Evolutionary conservation across 1,140 invertebrate genomes (phyloP).

Genomic region (Prorops nasuta): DNA sequence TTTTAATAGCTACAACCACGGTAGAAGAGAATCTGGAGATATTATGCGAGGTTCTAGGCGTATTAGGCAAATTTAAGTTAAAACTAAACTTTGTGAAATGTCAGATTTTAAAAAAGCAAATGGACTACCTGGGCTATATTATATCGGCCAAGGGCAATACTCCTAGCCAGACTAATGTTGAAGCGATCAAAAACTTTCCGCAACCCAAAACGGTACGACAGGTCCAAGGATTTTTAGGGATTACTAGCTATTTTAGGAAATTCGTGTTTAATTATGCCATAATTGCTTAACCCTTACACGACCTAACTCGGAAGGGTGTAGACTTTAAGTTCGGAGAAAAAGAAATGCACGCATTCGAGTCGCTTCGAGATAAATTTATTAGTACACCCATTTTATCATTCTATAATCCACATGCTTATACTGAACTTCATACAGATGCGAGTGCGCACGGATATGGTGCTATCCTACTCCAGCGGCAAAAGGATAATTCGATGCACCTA

Average conservation of each 20-base stretch:
- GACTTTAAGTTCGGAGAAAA: neutral
- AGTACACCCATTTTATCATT: neutral
- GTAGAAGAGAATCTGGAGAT: neutral
- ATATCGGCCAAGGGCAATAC: neutral
- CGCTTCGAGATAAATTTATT: neutral
- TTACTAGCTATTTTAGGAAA: too few relatives aligned
- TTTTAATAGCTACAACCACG: neutral
- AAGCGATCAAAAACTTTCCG: neutral
- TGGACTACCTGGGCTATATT: neutral
- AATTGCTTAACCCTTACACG: neutral
- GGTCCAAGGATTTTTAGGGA: too few relatives aligned
- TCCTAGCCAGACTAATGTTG: neutral
- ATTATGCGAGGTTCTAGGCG: neutral
- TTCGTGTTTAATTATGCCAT: neutral
- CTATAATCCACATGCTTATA: too few relatives aligned
- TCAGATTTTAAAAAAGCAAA: neutral
- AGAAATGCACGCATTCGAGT: neutral
- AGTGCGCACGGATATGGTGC: neutral
- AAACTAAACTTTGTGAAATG: neutral
- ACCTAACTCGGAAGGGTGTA: neutral
- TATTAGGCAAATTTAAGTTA: neutral
- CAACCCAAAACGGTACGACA: too few relatives aligned
- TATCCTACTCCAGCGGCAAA: neutral
- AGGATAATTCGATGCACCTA: neutral
- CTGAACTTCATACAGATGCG: too few relatives aligned